These are phyloP conservation scores for Pogonognathellus flavescens DNA, from an alignment of 1,140 invertebrate species.

Conservation along the genomic window DNA sequence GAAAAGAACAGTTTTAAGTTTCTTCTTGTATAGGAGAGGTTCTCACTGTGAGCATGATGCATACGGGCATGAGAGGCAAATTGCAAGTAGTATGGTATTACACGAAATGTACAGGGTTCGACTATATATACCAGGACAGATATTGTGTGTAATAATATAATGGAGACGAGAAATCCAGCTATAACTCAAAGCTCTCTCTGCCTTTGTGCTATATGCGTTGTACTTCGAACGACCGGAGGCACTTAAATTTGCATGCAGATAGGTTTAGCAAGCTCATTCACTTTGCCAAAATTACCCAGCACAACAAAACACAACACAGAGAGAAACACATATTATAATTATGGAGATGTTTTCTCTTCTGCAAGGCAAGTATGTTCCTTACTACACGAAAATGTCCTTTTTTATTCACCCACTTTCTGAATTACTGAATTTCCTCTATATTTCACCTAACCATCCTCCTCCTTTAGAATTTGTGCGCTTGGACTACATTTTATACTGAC, in stretches of 20 bases:
- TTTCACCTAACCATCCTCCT: too few relatives aligned
- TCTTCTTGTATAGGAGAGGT: too few relatives aligned
- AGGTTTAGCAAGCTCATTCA: conserved; percentile 43
- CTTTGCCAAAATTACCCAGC: conserved; percentile 42
- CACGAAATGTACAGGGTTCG: too few relatives aligned
- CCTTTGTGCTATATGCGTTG: conserved; percentile 24
- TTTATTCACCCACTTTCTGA: not conserved
- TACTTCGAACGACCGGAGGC: conserved; percentile 50
- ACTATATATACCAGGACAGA: not conserved
- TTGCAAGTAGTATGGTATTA: too few relatives aligned
- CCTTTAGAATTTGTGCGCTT: too few relatives aligned
- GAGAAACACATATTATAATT: conserved; percentile 49
- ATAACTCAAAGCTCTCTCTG: conserved; percentile 43
- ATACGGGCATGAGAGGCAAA: too few relatives aligned
- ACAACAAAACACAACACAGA: conserved; percentile 9
- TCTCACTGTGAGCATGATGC: too few relatives aligned
- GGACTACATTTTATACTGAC: too few relatives aligned
- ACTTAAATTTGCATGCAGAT: conserved; percentile 54
- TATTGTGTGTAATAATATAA: not conserved
- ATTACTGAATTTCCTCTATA: too few relatives aligned
- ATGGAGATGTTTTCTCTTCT: not conserved
- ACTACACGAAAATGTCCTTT: not conserved
- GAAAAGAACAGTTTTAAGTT: conserved; percentile 9
- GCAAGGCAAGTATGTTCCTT: not conserved
- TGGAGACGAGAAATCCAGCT: not conserved